Percentiles rank a stretch among this genome's conserved stretches.
These are phyloP conservation scores for Scaptomyza montana DNA, from an alignment of 1,140 invertebrate genomes.

Conservation along the genomic window DNA sequence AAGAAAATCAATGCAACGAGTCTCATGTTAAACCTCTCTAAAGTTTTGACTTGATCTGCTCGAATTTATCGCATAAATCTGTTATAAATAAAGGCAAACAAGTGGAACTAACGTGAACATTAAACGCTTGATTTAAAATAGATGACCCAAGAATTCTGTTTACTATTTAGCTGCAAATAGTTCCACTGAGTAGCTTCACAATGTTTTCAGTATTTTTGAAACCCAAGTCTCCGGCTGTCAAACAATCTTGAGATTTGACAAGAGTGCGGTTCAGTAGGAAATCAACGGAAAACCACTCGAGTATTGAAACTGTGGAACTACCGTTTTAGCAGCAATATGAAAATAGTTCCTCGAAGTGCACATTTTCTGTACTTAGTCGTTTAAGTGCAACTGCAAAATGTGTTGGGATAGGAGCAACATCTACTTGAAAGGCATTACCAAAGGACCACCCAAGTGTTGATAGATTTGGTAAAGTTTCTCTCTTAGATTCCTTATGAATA, in stretches of 20 bases:
- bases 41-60: neutral
- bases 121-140: too few species aligned
- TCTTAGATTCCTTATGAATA: neutral
- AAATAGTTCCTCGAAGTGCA: constrained; percentile 54
- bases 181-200: neutral
- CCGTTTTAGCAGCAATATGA: constrained; percentile 44
- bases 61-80: too few species aligned
- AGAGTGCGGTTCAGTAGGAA: constrained; percentile 42
- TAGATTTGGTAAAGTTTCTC: neutral
- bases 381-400: constrained; percentile 58
- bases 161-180: neutral
- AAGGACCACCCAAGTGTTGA: constrained; percentile 17
- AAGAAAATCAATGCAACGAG: neutral
- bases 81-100: neutral
- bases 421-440: constrained; percentile 26
- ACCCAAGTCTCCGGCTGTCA: constrained; percentile 50
- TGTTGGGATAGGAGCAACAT: constrained; percentile 4
- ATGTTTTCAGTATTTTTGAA: constrained; percentile 37
- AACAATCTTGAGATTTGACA: constrained; percentile 46
- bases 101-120: neutral
- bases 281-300: constrained; percentile 64
- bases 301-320: constrained; percentile 52
- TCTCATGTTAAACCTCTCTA: neutral
- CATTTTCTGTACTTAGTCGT: constrained; percentile 34
- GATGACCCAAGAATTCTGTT: neutral